Evolutionary conservation across 2,797 vertebrate genomes (phyloP), one percentile per base, ranked within the genome.

Genomic region (Gymnothorax reevesii): DNA sequence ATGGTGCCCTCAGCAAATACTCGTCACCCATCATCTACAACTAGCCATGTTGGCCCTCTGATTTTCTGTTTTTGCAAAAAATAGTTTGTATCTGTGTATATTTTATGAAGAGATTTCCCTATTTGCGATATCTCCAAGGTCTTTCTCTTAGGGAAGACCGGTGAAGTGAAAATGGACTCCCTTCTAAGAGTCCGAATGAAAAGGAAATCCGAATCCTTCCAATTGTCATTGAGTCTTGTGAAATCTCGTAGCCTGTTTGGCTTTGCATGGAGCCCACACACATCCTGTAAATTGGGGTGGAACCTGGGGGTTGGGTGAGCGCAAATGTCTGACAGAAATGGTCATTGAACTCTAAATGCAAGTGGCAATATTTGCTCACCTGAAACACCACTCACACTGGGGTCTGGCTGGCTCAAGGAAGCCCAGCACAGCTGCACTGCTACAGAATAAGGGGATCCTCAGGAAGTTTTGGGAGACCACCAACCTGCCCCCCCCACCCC

Each of bases 291-390:
- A 52, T 52, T 77, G 69, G 57, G 60, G 89, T 42, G 93, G 94
- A 83, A 88, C 86, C 90, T 94, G 91, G 95, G 33, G 33, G 33
- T 42, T 42, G 33, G 33, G 33, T 42, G 33, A 42, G 33, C 33
- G 33, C 33, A 42, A 95, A 92, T 77, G 95, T 93, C 90, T 90
- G 54, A 88, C 89, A 73, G 89, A 88, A 84, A 82, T 77, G 86
- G 89, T 87, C 90, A 88, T 89, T 88, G 88, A 88, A 79, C 86
- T 88, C 91, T 90, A 86, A 42, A 88, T 88, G 82, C 71, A 17
- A 91, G 88, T 80, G 87, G 92, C 92, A 88, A 86, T 95, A 91
- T 96, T 96, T 96, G 94, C 92, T 94, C 95, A 95, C 94, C 94
- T 94, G 92, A 93, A 90, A 88, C 75, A 88, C 88, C 75, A 88